These are phyloP conservation scores for Schizotus pectinicornis DNA, from an alignment of 2,888 invertebrate genomes.

Conservation along the genomic window DNA sequence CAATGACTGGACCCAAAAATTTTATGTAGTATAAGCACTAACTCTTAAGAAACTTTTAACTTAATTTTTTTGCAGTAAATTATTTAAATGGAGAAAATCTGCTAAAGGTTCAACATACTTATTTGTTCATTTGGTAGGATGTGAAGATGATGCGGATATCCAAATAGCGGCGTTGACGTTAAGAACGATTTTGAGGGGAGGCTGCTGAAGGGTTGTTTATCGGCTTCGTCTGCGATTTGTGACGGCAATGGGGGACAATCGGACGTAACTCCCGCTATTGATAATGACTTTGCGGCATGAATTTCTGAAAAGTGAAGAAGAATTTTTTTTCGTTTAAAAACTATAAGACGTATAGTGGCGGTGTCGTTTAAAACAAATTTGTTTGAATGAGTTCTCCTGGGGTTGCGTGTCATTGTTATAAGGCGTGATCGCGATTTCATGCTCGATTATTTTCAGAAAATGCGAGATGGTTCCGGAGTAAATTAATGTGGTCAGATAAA, in stretches of 20 bases:
- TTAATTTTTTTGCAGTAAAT: background rate
- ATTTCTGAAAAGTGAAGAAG: conserved; percentile 24
- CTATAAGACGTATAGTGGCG: too few relatives aligned
- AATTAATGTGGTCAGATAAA: conserved; percentile 45
- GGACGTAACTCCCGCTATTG: conserved; percentile 6
- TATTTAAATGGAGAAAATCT: background rate
- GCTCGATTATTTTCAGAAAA: conserved; percentile 30
- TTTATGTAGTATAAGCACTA: too few relatives aligned
- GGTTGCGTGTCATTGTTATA: conserved; percentile 27
- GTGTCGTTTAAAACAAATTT: background rate
- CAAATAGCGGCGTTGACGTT: conserved; percentile 25
- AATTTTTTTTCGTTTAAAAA: conserved; percentile 5
- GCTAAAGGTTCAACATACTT: conserved; percentile 15
- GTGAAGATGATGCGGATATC: conserved; percentile 27
- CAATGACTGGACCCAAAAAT: too few relatives aligned
- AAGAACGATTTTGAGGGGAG: conserved; percentile 28
- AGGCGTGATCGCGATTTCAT: conserved; percentile 37
- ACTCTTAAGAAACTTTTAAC: background rate
- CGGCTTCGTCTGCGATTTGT: conserved; percentile 16
- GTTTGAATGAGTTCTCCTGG: background rate
- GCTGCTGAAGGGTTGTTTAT: conserved; percentile 26
- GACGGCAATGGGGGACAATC: conserved; percentile 8
- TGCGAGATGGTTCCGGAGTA: conserved; percentile 33
- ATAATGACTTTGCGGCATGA: background rate
- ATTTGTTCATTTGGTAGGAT: conserved; percentile 28